phyloP scores from a whole-genome alignment of 2,888 invertebrate genomes.

The Diarsia mendica region DNA sequence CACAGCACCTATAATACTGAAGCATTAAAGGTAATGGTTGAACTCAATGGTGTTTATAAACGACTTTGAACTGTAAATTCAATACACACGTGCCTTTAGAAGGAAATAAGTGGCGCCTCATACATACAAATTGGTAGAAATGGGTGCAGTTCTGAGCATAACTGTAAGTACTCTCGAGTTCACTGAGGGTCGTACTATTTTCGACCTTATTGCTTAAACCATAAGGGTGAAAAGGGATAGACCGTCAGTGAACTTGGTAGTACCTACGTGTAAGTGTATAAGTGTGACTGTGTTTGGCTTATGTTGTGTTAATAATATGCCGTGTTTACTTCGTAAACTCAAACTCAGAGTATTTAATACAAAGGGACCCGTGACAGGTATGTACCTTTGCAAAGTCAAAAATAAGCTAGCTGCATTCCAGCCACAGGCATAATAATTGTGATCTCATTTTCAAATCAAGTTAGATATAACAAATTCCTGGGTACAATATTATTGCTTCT shows the following conservation, averaged over 20 bases:
- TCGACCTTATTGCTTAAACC: neutral
- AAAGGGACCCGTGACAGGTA: no score
- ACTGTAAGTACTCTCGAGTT: constrained; percentile 6
- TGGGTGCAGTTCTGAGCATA: constrained; percentile 23
- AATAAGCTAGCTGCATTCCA: no score
- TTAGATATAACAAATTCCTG: no score
- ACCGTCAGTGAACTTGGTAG: neutral
- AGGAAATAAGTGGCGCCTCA: constrained; percentile 50
- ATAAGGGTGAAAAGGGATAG: neutral
- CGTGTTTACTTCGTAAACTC: neutral
- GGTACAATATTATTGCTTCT: no score
- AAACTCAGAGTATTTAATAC: no score
- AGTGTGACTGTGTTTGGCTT: neutral
- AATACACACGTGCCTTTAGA: constrained; percentile 51
- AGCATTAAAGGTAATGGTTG: constrained; percentile 43
- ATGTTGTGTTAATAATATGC: neutral
- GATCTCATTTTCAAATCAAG: no score
- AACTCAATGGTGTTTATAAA: constrained; percentile 46
- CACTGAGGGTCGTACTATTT: neutral
- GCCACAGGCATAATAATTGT: no score
- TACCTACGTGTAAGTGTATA: neutral
- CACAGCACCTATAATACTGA: neutral
- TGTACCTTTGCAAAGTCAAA: no score
- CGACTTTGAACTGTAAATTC: constrained; percentile 44
- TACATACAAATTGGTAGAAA: constrained; percentile 58